A percentile compares a stretch with the other conserved stretches of the same genome.
These are phyloP conservation scores for Himalopsyche kuldschensis DNA, from an alignment of 2,888 invertebrate genomes.

Conservation along the genomic window DNA sequence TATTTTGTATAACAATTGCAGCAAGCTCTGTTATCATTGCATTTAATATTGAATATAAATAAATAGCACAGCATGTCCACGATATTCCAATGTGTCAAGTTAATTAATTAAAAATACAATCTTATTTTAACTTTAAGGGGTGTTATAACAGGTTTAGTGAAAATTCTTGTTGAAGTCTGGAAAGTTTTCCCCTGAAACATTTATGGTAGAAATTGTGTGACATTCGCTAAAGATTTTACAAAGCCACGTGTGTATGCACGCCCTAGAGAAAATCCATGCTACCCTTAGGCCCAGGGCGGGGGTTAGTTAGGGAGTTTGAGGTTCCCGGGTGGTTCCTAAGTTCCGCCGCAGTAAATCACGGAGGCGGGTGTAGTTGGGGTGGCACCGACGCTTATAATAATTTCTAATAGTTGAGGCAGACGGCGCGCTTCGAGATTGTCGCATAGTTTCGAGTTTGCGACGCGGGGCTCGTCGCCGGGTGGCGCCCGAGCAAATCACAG, in stretches of 20 bases:
- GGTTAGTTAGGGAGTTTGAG: neutral
- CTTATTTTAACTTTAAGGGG: too few relatives aligned
- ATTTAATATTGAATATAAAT: too few relatives aligned
- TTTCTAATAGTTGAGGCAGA: slow-evolving; percentile 31
- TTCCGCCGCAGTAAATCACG: slow-evolving; percentile 35
- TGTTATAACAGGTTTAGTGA: too few relatives aligned
- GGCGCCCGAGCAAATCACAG: neutral
- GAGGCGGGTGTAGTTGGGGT: slow-evolving; percentile 8
- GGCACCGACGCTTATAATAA: slow-evolving; percentile 29
- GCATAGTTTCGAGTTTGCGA: slow-evolving; percentile 15
- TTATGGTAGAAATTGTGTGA: neutral
- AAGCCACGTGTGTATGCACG: neutral
- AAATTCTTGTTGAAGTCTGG: too few relatives aligned
- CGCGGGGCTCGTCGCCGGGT: neutral
- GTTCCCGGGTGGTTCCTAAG: neutral
- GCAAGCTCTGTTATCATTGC: too few relatives aligned
- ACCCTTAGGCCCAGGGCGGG: neutral
- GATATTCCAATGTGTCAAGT: too few relatives aligned
- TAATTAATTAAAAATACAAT: too few relatives aligned
- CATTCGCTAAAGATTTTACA: neutral
- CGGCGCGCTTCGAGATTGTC: slow-evolving; percentile 15
- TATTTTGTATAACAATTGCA: too few relatives aligned
- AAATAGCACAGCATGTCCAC: too few relatives aligned
- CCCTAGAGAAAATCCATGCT: neutral
- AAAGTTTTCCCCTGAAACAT: too few relatives aligned